A percentile compares a stretch with the other conserved stretches of the same genome.
Evolutionary conservation across 2,888 invertebrate species (phyloP).

Genomic region (Loripinus fragilis): DNA sequence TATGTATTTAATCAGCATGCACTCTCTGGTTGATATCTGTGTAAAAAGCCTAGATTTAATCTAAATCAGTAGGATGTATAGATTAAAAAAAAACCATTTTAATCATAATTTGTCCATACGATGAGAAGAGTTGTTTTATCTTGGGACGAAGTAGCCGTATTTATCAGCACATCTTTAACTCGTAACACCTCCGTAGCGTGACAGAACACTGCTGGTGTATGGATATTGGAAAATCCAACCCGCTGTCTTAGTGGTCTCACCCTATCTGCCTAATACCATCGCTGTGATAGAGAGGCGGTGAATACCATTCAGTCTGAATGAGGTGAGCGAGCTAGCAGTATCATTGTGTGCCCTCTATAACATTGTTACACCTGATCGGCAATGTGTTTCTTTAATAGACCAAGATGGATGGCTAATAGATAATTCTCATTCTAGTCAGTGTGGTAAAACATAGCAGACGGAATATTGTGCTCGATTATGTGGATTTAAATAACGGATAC

Average conservation of each 20-base stretch:
- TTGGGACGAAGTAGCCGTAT: not conserved
- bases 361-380: not conserved
- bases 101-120: no score
- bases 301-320: not conserved
- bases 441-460: no score
- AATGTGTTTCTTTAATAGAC: not conserved
- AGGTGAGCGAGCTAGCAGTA: not conserved
- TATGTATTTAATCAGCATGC: no score
- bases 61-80: no score
- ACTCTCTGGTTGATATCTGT: no score
- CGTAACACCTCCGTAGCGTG: not conserved
- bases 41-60: no score
- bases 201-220: not conserved
- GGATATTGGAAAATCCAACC: conserved; percentile 10
- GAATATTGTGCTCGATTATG: no score
- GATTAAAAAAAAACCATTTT: no score
- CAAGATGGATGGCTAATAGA: no score
- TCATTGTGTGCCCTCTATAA: not conserved
- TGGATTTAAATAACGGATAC: no score
- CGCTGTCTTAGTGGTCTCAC: not conserved
- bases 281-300: not conserved
- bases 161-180: not conserved
- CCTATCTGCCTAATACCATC: conserved; percentile 2
- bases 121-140: not conserved
- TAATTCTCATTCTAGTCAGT: no score